Evolutionary conservation across 2,113 vertebrate genomes (phyloP).

Genomic region (Phylloscopus whistleri): DNA sequence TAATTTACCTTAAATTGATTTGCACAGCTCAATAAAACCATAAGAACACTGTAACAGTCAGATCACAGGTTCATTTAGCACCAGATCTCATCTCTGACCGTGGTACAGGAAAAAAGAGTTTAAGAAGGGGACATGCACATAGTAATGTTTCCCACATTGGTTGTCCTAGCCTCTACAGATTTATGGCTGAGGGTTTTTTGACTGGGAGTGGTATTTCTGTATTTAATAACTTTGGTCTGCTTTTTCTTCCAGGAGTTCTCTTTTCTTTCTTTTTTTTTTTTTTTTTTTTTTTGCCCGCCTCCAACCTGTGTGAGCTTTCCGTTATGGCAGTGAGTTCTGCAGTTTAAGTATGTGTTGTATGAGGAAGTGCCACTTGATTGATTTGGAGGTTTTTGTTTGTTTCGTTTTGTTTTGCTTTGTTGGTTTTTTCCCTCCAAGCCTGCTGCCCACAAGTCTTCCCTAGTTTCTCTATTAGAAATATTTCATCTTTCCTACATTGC

Average conservation of each 20-base stretch:
- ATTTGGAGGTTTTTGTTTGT: neutral
- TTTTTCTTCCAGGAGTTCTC: neutral
- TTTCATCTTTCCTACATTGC: neutral
- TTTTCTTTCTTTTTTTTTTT: too few species aligned
- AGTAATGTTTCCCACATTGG: neutral
- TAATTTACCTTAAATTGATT: conserved; percentile 26
- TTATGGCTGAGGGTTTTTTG: neutral
- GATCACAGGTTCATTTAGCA: neutral
- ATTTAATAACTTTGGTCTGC: neutral
- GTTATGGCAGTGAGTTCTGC: neutral
- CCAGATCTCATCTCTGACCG: neutral
- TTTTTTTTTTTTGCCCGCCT: too few species aligned
- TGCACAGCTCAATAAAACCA: neutral
- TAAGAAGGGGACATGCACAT: neutral
- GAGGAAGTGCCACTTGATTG: conserved; percentile 17
- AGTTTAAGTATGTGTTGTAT: neutral
- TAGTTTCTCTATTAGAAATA: neutral
- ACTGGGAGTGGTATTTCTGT: neutral
- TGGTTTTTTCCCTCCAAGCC: neutral
- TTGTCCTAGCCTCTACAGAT: neutral
- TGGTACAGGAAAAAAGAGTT: neutral
- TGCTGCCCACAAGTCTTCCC: neutral
- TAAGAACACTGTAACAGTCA: neutral
- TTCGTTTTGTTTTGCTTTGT: neutral
- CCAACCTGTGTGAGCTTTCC: neutral